Conservation (phyloP, 2,888 invertebrate species). For the Branchellion lobata region DNA sequence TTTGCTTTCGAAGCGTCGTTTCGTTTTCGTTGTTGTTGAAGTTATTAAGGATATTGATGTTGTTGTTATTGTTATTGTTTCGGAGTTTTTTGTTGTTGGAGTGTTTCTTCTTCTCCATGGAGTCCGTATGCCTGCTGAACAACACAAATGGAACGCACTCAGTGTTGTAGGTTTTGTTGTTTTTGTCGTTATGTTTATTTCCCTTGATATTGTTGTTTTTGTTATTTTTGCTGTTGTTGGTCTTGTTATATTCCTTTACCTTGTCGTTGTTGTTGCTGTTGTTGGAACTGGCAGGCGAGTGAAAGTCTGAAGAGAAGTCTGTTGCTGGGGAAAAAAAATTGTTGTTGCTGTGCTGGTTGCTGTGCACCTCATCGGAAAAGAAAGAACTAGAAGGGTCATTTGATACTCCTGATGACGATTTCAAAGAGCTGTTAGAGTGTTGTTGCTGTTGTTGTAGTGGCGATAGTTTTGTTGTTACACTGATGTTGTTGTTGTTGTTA, state of each 20-base stretch:
- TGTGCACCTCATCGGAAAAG: not conserved
- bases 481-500: not conserved
- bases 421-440: not conserved
- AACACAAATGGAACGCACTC: conserved; percentile 8
- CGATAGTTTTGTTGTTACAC: not conserved
- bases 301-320: not conserved
- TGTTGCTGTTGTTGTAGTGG: not conserved
- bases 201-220: not conserved
- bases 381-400: not conserved
- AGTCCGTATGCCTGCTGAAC: not conserved
- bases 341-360: not conserved
- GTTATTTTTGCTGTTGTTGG: not conserved
- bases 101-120: not conserved
- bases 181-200: not conserved
- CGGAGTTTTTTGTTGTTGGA: not conserved
- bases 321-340: not conserved
- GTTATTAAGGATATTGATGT: not conserved
- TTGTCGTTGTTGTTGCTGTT: not conserved
- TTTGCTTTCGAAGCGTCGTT: too few species aligned
- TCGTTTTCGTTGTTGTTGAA: not conserved
- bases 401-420: conserved; percentile 11
- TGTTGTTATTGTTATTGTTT: not conserved
- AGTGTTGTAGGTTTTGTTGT: not conserved
- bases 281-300: not conserved
- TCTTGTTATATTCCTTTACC: not conserved